Evolutionary conservation across 2,113 vertebrate species (phyloP), one percentile per base, ranked within the genome.

Genomic region (Oncorhynchus mykiss): DNA sequence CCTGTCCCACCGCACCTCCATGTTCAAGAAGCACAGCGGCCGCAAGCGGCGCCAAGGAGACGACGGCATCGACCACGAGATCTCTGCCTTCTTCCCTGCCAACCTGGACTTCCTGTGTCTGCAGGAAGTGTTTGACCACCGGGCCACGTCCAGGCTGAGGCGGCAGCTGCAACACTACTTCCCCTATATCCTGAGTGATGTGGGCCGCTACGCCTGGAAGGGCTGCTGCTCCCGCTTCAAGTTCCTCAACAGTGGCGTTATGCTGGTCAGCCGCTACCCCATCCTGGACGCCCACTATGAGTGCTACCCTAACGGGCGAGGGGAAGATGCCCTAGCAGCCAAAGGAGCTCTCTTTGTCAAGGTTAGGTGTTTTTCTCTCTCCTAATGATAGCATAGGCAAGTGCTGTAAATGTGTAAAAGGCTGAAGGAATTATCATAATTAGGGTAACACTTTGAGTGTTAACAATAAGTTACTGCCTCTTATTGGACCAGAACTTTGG

Each of bases 81-180:
- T 99, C 81, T 99, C 97, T 0, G 97, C 98, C 91, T 99, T 99
- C 91, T 99, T 99, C 81, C 98, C 98, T 2, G 98, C 98, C 93
- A 99, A 99, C 92, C 78, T 99, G 92, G 98, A 99, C 92, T 99
- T 99, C 90, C 94, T 99, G 84, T 98, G 97, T 82, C 93, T 99
- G 77, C 98, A 99, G 94, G 98, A 99, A 93, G 97, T 97, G 79
- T 99, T 99, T 64, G 98, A 99, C 92, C 96, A 96, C 86, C 95
- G 96, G 49, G 93, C 97, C 0, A 95, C 96, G 0, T 93, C 95
- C 59, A 94, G 95, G 75, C 95, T 99, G 89, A 95, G 95, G 92
- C 90, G 91, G 25, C 97, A 98, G 90, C 90, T 99, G 72, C 97
- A 99, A 3, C 95, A 94, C 86, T 99, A 99, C 86, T 99, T 99